Conservation (phyloP, 2,888 invertebrate genomes). For the Luffia ferchaultella region DNA sequence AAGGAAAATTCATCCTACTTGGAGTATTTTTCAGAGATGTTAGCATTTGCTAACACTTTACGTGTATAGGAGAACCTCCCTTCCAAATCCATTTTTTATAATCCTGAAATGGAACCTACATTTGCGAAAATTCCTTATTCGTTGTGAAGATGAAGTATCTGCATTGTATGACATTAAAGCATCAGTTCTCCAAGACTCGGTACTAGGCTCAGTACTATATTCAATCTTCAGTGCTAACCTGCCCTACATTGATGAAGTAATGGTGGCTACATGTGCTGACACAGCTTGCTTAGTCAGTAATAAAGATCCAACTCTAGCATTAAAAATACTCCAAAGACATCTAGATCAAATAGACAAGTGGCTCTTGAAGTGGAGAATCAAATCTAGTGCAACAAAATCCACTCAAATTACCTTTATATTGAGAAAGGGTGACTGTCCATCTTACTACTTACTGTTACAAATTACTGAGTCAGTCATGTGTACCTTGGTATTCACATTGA, state of each 20-base stretch:
- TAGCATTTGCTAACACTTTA: too few species aligned
- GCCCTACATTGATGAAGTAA: not conserved
- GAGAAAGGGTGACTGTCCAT: too few species aligned
- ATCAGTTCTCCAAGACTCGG: not conserved
- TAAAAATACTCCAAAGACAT: not conserved
- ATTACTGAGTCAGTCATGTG: too few species aligned
- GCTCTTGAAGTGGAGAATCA: not conserved
- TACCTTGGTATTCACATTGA: too few species aligned
- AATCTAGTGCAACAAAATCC: not conserved
- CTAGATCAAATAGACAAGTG: not conserved
- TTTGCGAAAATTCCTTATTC: not conserved
- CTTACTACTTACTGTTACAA: too few species aligned
- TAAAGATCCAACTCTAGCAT: not conserved
- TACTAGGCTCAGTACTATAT: not conserved
- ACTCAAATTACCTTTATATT: constrained; percentile 2
- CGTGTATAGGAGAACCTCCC: too few species aligned
- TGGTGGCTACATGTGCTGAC: not conserved
- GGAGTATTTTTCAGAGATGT: too few species aligned
- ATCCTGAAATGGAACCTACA: not conserved
- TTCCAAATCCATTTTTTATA: too few species aligned
- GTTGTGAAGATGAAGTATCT: not conserved
- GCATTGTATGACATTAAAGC: not conserved
- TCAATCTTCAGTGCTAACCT: not conserved
- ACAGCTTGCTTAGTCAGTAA: not conserved
- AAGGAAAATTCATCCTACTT: too few species aligned